A percentile compares a stretch with the other conserved stretches of the same genome.
Evolutionary conservation across 2,888 invertebrate genomes (phyloP).

Genomic region (Folsomia manolachei): DNA sequence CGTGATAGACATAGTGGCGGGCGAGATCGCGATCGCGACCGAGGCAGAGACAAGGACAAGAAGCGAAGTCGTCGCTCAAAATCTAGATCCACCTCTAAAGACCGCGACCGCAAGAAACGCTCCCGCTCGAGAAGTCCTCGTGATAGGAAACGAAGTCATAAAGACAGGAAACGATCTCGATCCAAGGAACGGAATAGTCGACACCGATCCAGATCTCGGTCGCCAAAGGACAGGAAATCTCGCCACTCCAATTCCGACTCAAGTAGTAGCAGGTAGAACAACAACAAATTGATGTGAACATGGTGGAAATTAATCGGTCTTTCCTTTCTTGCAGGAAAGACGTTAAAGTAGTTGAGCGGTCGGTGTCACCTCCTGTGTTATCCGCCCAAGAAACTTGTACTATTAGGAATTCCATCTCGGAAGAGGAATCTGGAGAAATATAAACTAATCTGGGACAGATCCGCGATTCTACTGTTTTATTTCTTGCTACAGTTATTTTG

Average conservation of each 20-base stretch:
- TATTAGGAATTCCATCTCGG: too few relatives aligned
- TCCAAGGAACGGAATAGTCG: conserved; percentile 24
- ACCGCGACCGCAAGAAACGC: conserved; percentile 11
- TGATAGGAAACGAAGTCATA: conserved; percentile 19
- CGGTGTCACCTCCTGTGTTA: too few relatives aligned
- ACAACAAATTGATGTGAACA: neutral
- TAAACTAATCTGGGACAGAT: too few relatives aligned
- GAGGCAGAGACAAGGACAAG: neutral
- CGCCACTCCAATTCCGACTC: conserved; percentile 26
- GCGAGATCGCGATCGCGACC: neutral
- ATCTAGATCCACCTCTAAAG: neutral
- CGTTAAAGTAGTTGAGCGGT: too few relatives aligned
- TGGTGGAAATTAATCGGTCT: too few relatives aligned
- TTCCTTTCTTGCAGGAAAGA: too few relatives aligned
- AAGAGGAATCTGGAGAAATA: too few relatives aligned
- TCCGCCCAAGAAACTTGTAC: too few relatives aligned
- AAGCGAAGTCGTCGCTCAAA: neutral
- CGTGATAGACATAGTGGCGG: conserved; percentile 11
- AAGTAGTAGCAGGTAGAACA: neutral
- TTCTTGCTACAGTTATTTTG: too few relatives aligned
- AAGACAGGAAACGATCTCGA: conserved; percentile 19
- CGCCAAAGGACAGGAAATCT: conserved; percentile 25
- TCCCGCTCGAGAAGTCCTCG: neutral
- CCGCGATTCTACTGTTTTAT: too few relatives aligned
- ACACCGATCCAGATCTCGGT: conserved; percentile 20